Conservation (phyloP, 2,797 vertebrate genomes). For the Tapera naevia region DNA sequence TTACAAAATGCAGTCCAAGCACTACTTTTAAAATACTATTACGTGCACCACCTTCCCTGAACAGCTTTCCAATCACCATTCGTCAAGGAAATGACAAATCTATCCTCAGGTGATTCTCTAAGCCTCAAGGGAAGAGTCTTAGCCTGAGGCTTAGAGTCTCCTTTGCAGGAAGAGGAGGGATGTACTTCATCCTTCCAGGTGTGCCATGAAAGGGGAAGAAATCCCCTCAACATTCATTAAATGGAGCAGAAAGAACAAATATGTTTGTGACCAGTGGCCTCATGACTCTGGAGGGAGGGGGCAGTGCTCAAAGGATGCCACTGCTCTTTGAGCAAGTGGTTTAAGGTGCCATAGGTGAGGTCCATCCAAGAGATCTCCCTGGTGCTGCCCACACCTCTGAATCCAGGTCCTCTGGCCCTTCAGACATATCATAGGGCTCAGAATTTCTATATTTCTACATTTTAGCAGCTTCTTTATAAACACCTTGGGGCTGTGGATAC, state of each 20-base stretch:
- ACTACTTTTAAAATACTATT: not conserved
- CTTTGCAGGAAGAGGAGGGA: not conserved
- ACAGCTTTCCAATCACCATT: not conserved
- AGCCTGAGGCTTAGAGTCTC: not conserved
- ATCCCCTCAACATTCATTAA: not conserved
- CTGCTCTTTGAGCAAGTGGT: not conserved
- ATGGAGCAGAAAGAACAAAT: not conserved
- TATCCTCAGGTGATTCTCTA: not conserved
- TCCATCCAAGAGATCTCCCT: fast-evolving
- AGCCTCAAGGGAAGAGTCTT: not conserved
- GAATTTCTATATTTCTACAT: no score
- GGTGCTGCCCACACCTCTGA: not conserved
- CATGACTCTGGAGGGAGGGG: fast-evolving
- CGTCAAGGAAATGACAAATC: not conserved
- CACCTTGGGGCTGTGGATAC: not conserved
- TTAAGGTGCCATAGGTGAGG: no score
- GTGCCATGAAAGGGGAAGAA: not conserved
- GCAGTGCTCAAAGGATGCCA: not conserved
- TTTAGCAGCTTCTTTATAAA: not conserved
- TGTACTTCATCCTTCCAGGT: not conserved
- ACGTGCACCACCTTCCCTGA: not conserved
- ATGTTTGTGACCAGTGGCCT: not conserved
- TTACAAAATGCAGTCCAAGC: not conserved
- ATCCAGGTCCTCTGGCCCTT: not conserved
- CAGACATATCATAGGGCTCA: not conserved